Base-by-base conservation (phyloP, 1,140 invertebrate species). In the Pinna nobilis region DNA sequence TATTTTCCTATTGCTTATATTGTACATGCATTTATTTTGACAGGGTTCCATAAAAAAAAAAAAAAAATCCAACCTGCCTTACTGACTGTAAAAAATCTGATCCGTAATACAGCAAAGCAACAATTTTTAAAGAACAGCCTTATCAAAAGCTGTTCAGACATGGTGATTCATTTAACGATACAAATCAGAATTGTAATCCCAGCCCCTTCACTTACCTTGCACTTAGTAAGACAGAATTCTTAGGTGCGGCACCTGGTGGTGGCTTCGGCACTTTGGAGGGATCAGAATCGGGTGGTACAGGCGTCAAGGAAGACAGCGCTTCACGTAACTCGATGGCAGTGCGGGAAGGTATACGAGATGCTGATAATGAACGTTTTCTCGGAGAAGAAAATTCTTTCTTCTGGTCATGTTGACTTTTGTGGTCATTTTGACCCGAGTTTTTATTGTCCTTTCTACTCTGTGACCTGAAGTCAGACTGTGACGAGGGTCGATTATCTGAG, bases 351-450 rank as follows among this genome's bases (percentile, higher is more conserved):
- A 78, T 32, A 25, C 82, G 33, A 0, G 82, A 78, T 39, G 82
- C 76, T 25, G 82, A 84, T 20, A 73, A 65, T 5, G 82, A 79
- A 47, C 82, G 66, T 68, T 72, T 79, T 18, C 41, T 64, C 44
- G 51, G 39, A 23, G 44, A 35, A n/a, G n/a, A n/a, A n/a, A n/a
- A n/a, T n/a, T n/a, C n/a, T 23, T 59, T 55, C 35, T 69, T 69
- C 13, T 28, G 32, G n/a, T 32, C 41, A 47, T 51, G 25, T 23
- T 69, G 39, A 20, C 49, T 69, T 69, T 69, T 57, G 13, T 39
- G 51, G 13, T 28, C 20, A 61, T 37, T 61, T 39, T 33, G 44
- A 41, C 59, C 44, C 20, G 35, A 39, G 25, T 37, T 33, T 67
- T 73, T 28, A 32, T 57, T 60, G 35, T 61, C 20, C 25, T 51